These are phyloP conservation scores for Dolichotis patagonum DNA, from an alignment of 2,113 vertebrate genomes.

Conservation along the genomic window DNA sequence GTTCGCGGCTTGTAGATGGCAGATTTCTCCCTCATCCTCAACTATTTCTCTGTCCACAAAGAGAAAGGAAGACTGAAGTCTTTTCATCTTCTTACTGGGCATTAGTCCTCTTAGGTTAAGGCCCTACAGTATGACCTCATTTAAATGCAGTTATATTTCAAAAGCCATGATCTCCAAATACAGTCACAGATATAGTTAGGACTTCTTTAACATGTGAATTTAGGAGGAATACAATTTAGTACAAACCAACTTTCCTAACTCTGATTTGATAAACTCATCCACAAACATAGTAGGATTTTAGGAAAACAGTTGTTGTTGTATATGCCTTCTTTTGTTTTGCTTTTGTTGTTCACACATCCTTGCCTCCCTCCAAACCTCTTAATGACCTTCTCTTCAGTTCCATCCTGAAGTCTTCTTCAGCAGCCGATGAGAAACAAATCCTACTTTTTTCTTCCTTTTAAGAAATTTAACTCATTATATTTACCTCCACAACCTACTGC, in stretches of 20 bases:
- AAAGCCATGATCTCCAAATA: not conserved
- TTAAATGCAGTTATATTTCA: not conserved
- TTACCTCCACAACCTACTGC: not conserved
- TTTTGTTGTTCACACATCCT: not conserved
- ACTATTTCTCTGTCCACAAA: not conserved
- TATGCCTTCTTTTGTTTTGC: not conserved
- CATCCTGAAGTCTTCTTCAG: not conserved
- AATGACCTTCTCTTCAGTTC: not conserved
- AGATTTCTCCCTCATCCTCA: not conserved
- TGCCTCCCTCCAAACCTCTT: not conserved
- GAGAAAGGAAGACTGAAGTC: not conserved
- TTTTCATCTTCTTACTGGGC: not conserved
- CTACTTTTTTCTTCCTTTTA: not conserved
- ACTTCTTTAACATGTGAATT: not conserved
- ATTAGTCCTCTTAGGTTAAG: not conserved
- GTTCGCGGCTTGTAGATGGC: not conserved
- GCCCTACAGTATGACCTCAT: not conserved
- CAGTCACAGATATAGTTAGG: not conserved
- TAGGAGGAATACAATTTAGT: not conserved
- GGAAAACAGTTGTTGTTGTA: not conserved
- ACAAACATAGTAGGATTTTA: not conserved
- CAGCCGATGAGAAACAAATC: not conserved
- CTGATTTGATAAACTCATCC: not conserved
- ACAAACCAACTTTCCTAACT: not conserved
- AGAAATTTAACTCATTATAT: not conserved